Evolutionary conservation across 2,888 invertebrate species (phyloP).

Genomic region (Sarcophaga subvicina): DNA sequence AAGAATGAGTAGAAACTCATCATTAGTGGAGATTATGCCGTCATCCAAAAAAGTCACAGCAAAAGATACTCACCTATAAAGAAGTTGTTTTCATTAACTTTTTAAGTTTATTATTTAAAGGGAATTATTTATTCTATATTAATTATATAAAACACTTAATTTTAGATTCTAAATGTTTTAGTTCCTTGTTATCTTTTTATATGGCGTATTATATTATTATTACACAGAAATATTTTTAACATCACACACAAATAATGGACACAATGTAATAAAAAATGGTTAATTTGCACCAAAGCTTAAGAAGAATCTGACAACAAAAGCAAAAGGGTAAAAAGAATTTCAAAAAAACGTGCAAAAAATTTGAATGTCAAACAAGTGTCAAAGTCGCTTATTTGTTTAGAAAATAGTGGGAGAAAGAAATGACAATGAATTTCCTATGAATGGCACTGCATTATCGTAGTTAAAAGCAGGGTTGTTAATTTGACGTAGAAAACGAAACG

Average conservation of each 20-base stretch:
- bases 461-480: too few relatives aligned
- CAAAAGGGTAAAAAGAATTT: neutral
- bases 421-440: neutral
- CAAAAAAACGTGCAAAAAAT: conserved; percentile 49
- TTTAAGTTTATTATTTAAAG: conserved; percentile 6
- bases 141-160: neutral
- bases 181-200: neutral
- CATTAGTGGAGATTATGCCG: conserved; percentile 21
- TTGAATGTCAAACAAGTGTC: conserved; percentile 33
- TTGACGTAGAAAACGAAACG: too few relatives aligned
- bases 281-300: conserved; percentile 28
- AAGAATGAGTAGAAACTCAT: neutral
- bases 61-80: conserved; percentile 24
- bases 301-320: conserved; percentile 28
- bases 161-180: neutral
- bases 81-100: neutral
- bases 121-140: neutral
- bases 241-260: conserved; percentile 4
- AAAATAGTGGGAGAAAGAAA: conserved; percentile 10
- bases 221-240: conserved; percentile 4
- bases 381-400: conserved; percentile 34
- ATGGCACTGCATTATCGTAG: conserved; percentile 27
- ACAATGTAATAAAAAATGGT: conserved; percentile 5
- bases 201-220: neutral
- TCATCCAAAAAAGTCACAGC: conserved; percentile 4